Evolutionary conservation across 1,140 invertebrate genomes (phyloP).

Genomic region (Tetraneura akinire): DNA sequence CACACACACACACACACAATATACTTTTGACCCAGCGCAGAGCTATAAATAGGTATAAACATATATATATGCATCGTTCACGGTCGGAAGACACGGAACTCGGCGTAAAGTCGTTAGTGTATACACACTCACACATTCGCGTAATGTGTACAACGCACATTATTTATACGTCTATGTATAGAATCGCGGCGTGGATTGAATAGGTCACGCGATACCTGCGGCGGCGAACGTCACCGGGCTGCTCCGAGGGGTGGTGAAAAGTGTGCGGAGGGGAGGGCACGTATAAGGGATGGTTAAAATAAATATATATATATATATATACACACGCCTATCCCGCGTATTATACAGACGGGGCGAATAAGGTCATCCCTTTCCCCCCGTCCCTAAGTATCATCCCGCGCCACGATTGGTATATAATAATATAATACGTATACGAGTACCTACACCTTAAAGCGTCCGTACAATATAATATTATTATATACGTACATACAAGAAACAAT

Average conservation of each 20-base stretch:
- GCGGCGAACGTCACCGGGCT: slow-evolving; percentile 13
- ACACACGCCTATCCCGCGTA: background rate
- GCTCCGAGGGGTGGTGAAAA: background rate
- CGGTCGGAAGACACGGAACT: slow-evolving; percentile 11
- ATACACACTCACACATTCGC: background rate
- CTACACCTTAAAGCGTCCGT: no score
- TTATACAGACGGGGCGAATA: background rate
- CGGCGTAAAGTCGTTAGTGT: slow-evolving; percentile 5
- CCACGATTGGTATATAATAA: no score
- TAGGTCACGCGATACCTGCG: slow-evolving; percentile 40
- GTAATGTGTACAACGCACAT: no score
- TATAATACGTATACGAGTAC: no score
- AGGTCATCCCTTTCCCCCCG: background rate
- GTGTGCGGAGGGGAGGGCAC: background rate
- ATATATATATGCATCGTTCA: background rate
- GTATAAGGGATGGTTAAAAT: slow-evolving; percentile 15
- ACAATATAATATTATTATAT: no score
- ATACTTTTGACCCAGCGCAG: no score
- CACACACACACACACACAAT: no score
- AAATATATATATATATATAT: no score
- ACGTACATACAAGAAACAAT: no score
- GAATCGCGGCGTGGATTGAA: slow-evolving; percentile 8
- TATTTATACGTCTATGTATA: background rate
- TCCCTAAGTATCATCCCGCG: no score
- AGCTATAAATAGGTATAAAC: no score